A percentile compares a stretch with the other conserved stretches of the same genome.
These are phyloP conservation scores for Eumeta japonica DNA, from an alignment of 1,140 invertebrate species.

Conservation along the genomic window DNA sequence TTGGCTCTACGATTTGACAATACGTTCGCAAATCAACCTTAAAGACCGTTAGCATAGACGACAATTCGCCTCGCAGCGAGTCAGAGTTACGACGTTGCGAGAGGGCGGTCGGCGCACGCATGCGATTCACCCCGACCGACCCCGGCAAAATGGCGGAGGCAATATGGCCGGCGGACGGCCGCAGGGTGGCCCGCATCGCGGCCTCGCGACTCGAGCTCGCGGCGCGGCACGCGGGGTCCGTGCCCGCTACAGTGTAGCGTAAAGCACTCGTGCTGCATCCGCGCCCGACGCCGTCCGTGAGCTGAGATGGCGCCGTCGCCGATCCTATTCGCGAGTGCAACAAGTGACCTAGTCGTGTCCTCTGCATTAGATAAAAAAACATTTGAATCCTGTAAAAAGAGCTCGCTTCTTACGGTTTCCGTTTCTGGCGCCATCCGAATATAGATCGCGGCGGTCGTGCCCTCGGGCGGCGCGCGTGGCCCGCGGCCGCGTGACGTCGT, in stretches of 20 bases:
- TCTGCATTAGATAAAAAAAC: no score
- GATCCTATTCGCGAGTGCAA: conserved; percentile 36
- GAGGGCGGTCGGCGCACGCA: conserved; percentile 51
- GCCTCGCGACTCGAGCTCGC: conserved; percentile 38
- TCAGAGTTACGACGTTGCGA: no score
- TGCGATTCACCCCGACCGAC: conserved; percentile 49
- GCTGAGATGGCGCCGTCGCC: conserved; percentile 20
- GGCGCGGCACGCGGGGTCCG: conserved; percentile 19
- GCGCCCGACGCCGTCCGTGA: conserved; percentile 19
- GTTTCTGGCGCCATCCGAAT: conserved; percentile 19
- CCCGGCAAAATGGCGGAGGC: conserved; percentile 49
- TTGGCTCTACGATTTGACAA: no score
- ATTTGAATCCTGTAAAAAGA: no score
- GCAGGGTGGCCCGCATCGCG: conserved; percentile 46
- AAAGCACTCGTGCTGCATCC: conserved; percentile 9
- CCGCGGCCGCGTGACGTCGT: conserved; percentile 40
- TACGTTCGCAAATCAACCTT: no score
- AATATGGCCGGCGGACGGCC: conserved; percentile 52
- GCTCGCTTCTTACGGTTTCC: neutral
- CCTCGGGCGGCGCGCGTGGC: conserved; percentile 45
- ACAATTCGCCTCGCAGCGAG: no score
- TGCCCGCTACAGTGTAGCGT: neutral
- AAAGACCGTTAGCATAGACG: no score
- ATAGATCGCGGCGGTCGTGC: conserved; percentile 47
- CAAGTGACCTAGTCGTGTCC: conserved; percentile 36